Evolutionary conservation across 2,797 vertebrate genomes (phyloP).

Genomic region (Ciconia nigra): DNA sequence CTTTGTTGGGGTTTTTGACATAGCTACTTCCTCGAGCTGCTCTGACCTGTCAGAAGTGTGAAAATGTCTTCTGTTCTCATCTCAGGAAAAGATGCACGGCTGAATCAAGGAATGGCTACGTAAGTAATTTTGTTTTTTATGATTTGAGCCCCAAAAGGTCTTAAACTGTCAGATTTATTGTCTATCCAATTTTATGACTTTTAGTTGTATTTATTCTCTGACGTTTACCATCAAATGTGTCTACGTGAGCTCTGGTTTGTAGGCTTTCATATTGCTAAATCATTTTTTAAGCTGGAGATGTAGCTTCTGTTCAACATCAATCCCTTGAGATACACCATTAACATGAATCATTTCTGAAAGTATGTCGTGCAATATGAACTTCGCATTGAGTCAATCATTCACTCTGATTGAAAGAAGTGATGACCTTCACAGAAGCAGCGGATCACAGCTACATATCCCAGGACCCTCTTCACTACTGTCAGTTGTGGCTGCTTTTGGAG

Average conservation of each 20-base stretch:
- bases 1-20: conserved; percentile 24
- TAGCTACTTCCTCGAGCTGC: conserved; percentile 33
- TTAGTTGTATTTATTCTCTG: conserved; percentile 78
- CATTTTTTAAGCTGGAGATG: conserved; percentile 78
- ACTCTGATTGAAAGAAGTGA: conserved; percentile 71
- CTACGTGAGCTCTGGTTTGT: conserved; percentile 60
- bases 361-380: conserved; percentile 72
- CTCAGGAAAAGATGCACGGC: conserved; percentile 57
- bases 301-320: conserved; percentile 80
- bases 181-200: conserved; percentile 77
- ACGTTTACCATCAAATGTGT: conserved; percentile 75
- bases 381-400: conserved; percentile 75
- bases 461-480: conserved; percentile 42
- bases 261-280: conserved; percentile 77
- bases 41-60: conserved; percentile 62
- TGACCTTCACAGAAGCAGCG: conserved; percentile 76
- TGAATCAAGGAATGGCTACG: conserved; percentile 65
- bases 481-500: conserved; percentile 32
- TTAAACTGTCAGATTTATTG: conserved; percentile 80
- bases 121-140: conserved; percentile 78
- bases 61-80: conserved; percentile 59
- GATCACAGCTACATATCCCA: conserved; percentile 66
- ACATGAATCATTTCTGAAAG: conserved; percentile 81
- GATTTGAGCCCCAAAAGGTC: conserved; percentile 75
- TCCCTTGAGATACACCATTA: conserved; percentile 77